These are phyloP conservation scores for Rhynchonycteris naso DNA, from an alignment of 2,797 vertebrate species.

Conservation along the genomic window DNA sequence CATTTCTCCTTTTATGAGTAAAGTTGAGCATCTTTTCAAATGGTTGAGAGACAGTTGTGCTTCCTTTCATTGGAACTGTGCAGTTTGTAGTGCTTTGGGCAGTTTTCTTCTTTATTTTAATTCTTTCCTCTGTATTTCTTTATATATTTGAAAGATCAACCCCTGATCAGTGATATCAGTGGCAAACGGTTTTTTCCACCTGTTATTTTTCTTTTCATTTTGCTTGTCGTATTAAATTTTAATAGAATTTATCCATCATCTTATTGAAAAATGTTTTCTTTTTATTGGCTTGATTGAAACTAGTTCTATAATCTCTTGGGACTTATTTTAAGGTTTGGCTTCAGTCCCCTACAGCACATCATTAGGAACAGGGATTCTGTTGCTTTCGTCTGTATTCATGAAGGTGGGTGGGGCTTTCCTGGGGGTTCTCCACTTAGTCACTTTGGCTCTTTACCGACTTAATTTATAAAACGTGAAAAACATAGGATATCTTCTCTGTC, in stretches of 20 bases:
- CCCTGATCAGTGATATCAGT: not conserved
- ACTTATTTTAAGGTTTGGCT: not conserved
- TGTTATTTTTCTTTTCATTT: not conserved
- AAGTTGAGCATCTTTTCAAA: slow-evolving; percentile 21
- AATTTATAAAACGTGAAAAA: not conserved
- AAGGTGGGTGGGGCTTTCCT: not conserved
- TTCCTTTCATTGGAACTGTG: not conserved
- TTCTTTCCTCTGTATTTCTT: not conserved
- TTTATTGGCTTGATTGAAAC: not conserved
- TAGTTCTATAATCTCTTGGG: not conserved
- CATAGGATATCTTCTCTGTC: not conserved
- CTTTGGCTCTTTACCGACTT: slow-evolving; percentile 10
- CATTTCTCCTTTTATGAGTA: not conserved
- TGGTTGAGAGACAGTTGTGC: not conserved
- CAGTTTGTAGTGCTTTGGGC: not conserved
- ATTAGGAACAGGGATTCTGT: not conserved
- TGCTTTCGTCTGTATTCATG: not conserved
- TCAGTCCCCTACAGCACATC: not conserved
- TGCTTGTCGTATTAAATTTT: not conserved
- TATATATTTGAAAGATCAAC: not conserved
- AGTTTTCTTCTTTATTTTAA: not conserved
- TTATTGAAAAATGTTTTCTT: not conserved
- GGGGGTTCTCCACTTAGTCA: not conserved
- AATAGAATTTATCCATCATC: not conserved
- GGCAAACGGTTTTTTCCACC: not conserved